Base-by-base conservation (phyloP, 2,797 vertebrate genomes). In the Florisuga fusca region DNA sequence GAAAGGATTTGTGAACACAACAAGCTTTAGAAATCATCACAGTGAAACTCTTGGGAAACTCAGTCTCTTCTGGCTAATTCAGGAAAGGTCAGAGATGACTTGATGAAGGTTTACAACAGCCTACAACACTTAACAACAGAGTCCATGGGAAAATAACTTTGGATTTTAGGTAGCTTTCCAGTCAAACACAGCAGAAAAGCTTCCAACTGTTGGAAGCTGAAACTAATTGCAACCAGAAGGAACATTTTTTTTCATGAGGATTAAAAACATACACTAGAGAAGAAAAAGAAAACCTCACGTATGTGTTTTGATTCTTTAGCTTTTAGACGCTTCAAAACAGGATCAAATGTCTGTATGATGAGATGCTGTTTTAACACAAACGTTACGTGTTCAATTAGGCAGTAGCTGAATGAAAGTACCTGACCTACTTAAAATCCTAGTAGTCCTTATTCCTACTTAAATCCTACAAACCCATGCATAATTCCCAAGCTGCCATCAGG, bases 141-240 rank as follows among this genome's bases (percentile, higher is more conserved):
- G 72, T 78, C 31, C 46, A 13, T 6, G 19, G n/a, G 26, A 92
- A 94, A 94, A 93, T 20, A 64, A 46, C 41, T 77, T 71, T 15
- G 46, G 21, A 31, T 69, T 54, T 85, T 31, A 80, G 12, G 33
- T 20, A 86, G 18, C 27, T 43, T 90, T 77, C 73, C 31, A 33
- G 48, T 25, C 31, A 86, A 74, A 92, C 80, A n/a, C 1, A 77
- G 33, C 17, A 71, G 36, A 36, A 71, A 64, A 83, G 38, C 2
- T 62, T 85, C 20, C 59, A 86, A 3, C 8, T 46, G 20, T 27
- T 66, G 38, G 38, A 87, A 29, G 34, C 29, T 83, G 64, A 91
- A 87, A 66, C 26, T 71, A 62, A 68, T 6, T 73, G 43, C 55
- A 85, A 51, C 11, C 15, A 73, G 51, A 34, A 69, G 13, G 21